phyloP scores from a whole-genome alignment of 2,113 vertebrate species.

The Pangasianodon gigas region DNA sequence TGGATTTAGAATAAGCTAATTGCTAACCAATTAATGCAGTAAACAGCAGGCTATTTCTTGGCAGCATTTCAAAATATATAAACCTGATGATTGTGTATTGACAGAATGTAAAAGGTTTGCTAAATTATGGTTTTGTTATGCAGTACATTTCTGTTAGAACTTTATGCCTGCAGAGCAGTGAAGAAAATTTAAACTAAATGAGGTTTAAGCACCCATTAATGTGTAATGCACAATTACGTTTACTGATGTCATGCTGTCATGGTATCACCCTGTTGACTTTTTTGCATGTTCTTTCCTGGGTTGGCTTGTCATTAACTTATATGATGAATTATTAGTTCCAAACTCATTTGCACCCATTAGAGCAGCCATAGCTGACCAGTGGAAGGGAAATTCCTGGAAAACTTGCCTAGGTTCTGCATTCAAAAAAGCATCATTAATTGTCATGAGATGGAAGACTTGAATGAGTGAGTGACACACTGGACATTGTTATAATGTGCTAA shows the following conservation, averaged over 20 bases:
- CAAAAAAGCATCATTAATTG: background rate
- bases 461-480: background rate
- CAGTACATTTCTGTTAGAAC: background rate
- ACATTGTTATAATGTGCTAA: background rate
- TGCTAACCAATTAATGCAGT: background rate
- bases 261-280: slow-evolving; percentile 25
- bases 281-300: slow-evolving; percentile 22
- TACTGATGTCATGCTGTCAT: slow-evolving; percentile 26
- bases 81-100: background rate
- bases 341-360: background rate
- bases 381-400: background rate
- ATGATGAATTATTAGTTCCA: slow-evolving; percentile 1
- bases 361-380: slow-evolving; percentile 9
- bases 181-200: slow-evolving; percentile 12
- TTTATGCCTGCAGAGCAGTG: background rate
- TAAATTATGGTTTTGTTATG: background rate
- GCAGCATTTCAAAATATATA: background rate
- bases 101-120: background rate
- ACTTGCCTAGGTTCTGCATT: background rate
- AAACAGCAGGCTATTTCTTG: background rate
- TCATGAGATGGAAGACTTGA: background rate
- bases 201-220: slow-evolving; percentile 9
- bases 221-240: slow-evolving; percentile 14
- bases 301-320: slow-evolving; percentile 42
- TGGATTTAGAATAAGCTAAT: background rate